Evolutionary conservation across 2,113 vertebrate genomes (phyloP).

Genomic region (Petrocephalus zakoni): DNA sequence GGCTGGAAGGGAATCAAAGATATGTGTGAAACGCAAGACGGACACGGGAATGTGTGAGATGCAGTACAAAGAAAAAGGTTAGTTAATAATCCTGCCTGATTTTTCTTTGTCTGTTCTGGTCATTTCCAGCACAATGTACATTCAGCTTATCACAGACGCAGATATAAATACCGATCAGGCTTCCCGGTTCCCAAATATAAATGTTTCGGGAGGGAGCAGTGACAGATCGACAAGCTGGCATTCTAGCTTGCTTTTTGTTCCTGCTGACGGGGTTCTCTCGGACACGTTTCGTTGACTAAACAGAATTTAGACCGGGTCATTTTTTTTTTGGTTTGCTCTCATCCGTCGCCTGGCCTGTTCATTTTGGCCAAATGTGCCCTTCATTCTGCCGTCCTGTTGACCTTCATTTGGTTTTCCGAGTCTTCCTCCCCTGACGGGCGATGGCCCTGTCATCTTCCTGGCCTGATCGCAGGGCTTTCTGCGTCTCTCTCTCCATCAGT

Average conservation of each 20-base stretch:
- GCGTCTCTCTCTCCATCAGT: neutral
- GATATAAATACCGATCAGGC: neutral
- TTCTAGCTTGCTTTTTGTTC: neutral
- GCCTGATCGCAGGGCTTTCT: neutral
- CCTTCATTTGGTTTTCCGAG: neutral
- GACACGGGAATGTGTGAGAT: neutral
- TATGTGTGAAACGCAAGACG: neutral
- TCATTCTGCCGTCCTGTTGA: neutral
- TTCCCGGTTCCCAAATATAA: neutral
- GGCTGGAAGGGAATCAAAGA: neutral
- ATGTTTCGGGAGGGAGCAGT: neutral
- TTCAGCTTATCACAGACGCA: neutral
- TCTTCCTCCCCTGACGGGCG: neutral
- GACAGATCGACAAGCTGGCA: neutral
- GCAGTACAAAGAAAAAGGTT: neutral
- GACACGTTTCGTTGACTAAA: neutral
- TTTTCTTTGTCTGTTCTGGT: neutral
- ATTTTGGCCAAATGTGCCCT: neutral
- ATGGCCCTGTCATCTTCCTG: neutral
- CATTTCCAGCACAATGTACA: neutral
- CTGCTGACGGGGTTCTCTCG: neutral
- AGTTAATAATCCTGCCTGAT: neutral
- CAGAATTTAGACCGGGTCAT: neutral
- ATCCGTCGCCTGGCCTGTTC: neutral
- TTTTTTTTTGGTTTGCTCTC: neutral